Conservation (phyloP, 2,888 invertebrate species). For the Melanargia galathea region DNA sequence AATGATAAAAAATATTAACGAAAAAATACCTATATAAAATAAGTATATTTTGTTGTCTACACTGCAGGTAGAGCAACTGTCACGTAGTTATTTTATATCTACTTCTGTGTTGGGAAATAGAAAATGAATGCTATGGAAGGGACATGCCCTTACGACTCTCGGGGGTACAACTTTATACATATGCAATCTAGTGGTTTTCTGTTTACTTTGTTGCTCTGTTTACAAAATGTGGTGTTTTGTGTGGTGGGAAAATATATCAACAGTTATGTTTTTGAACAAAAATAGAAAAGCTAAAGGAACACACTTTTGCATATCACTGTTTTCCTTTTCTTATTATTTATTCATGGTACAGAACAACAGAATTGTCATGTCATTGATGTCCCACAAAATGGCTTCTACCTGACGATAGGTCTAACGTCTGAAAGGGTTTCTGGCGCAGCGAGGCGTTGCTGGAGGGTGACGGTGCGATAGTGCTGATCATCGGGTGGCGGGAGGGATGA, state of each 20-base stretch:
- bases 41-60: too few species aligned
- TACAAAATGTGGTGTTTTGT: background rate
- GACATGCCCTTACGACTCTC: constrained; percentile 59
- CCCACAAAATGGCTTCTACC: background rate
- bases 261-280: background rate
- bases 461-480: too few species aligned
- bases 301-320: background rate
- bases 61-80: background rate
- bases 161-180: constrained; percentile 51
- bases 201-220: constrained; percentile 29
- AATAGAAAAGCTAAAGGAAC: background rate
- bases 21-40: too few species aligned
- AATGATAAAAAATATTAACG: too few species aligned
- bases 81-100: background rate
- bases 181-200: constrained; percentile 29
- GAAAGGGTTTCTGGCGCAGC: too few species aligned
- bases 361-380: background rate
- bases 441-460: too few species aligned
- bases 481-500: too few species aligned
- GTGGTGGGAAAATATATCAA: background rate
- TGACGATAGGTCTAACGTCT: too few species aligned
- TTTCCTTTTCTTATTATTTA: background rate
- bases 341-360: background rate
- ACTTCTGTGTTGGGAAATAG: constrained; percentile 30
- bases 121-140: constrained; percentile 59